Base-by-base conservation (phyloP, 1,140 invertebrate genomes). In the Drosophila baimaii region DNA sequence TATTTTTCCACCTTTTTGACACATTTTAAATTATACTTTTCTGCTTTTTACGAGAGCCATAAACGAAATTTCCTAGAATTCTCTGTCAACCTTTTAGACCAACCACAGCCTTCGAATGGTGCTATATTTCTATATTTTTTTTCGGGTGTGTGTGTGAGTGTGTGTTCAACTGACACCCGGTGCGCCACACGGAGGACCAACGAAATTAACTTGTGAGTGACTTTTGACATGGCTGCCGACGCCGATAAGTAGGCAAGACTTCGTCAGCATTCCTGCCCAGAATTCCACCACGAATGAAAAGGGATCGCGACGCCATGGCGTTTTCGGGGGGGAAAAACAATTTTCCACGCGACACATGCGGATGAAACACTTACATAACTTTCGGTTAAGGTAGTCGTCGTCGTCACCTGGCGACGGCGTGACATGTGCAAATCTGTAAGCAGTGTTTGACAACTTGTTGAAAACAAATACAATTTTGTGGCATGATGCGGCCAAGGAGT, bases 191-290 rank as follows among this genome's bases (percentile, higher is more conserved):
- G n/a, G 41, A 74, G 71, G 55, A 57, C 44, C 55, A 63, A 51
- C 71, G 79, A 88, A 89, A 88, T 89, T 81, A 88, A 89, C 84
- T 80, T 88, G 84, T 69, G 62, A 79, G 72, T 77, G 76, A 83
- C 83, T 88, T 68, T 65, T 70, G 58, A 77, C 74, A 78, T 59
- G 65, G 31, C 57, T 44, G 64, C 58, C 51, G 57, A 31, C 54
- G 84, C 64, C 62, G 70, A 83, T 73, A 88, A 82, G 79, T 73
- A 83, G 79, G 77, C 83, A 88, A 79, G 64, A 72, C 57, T 73
- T 76, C 57, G 55, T 52, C 54, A 65, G 43, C 63, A 81, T 75
- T 79, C 64, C 55, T 66, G 52, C 57, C 39, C 59, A 29, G 44
- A 39, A 52, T 64, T 61, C 55, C 27, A n/a, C 23, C 25, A 33